Conservation (phyloP, 2,113 vertebrate species). For the Channa argus region DNA sequence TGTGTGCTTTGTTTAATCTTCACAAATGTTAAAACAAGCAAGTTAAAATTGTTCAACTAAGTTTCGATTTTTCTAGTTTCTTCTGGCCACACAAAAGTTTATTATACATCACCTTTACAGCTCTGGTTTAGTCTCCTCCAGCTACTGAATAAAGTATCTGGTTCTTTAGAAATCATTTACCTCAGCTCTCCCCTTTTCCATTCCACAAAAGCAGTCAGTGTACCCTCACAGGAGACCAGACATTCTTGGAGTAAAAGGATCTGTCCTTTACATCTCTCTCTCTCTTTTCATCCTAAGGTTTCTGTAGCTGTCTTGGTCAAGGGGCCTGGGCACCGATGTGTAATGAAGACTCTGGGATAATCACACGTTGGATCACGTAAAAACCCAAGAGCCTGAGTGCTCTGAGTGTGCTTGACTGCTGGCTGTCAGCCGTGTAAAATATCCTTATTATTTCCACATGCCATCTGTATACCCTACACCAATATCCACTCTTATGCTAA, state of each 20-base stretch:
- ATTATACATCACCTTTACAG: neutral
- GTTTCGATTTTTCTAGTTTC: neutral
- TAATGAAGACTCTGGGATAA: slow-evolving; percentile 55
- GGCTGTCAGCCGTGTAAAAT: slow-evolving; percentile 25
- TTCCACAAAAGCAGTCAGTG: slow-evolving; percentile 4
- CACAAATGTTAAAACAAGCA: too few species aligned
- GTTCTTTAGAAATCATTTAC: neutral
- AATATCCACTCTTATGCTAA: neutral
- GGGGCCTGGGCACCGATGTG: slow-evolving; percentile 17
- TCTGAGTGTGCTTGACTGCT: slow-evolving; percentile 31
- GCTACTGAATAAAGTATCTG: neutral
- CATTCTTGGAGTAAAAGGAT: slow-evolving; percentile 51
- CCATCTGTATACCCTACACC: slow-evolving; percentile 3
- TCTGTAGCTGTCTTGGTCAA: slow-evolving; percentile 19
- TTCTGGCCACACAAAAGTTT: neutral
- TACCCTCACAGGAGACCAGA: slow-evolving; percentile 18
- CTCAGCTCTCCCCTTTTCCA: neutral
- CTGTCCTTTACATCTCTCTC: slow-evolving; percentile 40
- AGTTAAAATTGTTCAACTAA: too few species aligned
- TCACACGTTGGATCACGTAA: slow-evolving; percentile 59
- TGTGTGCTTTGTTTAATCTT: too few species aligned
- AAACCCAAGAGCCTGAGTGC: slow-evolving; percentile 49
- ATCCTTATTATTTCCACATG: slow-evolving; percentile 14
- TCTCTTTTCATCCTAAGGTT: slow-evolving; percentile 27
- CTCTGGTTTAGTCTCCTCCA: neutral